Evolutionary conservation across 37 sponge, comb jelly and placozoan genomes (phyloP).

Genomic region (Ianthella basta): DNA sequence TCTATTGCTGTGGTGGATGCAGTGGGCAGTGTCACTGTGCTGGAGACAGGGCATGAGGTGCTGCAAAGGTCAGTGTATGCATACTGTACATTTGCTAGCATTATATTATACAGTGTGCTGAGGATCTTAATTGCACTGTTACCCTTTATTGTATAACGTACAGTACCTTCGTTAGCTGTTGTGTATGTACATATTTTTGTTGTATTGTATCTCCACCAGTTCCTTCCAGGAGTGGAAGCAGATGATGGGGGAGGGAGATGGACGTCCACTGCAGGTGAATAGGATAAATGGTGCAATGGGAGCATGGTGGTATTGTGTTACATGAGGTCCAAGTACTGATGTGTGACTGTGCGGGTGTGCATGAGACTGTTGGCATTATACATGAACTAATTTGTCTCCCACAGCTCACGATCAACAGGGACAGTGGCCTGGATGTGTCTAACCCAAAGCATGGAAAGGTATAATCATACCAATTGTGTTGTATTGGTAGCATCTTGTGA

Average conservation of each 20-base stretch:
- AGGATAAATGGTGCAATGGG: not conserved
- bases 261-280: conserved; percentile 19
- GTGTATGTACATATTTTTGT: no score
- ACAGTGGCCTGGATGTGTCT: conserved; percentile 72
- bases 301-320: no score
- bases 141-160: no score
- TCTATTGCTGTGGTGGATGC: conserved; percentile 54
- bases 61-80: conserved; percentile 42
- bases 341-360: not conserved
- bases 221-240: conserved; percentile 69
- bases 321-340: no score
- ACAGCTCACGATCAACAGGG: conserved; percentile 42
- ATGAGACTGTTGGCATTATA: no score
- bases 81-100: not conserved
- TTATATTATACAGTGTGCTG: not conserved
- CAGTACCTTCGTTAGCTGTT: no score
- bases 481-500: no score
- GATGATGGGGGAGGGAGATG: conserved; percentile 57
- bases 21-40: conserved; percentile 43
- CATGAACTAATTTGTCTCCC: not conserved
- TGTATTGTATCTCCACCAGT: conserved; percentile 36
- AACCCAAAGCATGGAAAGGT: conserved; percentile 90
- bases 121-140: not conserved
- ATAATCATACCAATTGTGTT: not conserved
- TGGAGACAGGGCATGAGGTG: conserved; percentile 51